Base-by-base conservation (phyloP, 2,888 invertebrate species). In the Troides helena region DNA sequence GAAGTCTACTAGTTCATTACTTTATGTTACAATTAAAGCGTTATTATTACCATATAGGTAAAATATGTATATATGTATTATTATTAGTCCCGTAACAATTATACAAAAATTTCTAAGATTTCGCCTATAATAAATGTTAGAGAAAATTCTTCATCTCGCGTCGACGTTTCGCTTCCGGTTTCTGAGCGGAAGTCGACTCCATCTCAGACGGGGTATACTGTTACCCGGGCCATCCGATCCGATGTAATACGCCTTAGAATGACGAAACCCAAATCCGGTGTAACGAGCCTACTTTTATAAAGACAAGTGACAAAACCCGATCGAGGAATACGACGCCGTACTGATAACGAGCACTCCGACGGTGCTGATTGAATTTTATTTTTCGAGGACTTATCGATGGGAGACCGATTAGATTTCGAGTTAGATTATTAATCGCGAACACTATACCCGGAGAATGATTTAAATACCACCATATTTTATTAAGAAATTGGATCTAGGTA, bases 261-360 rank as follows among this genome's bases (percentile, higher is more conserved):
- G 62, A 60, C 39, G 66, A n/a, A 62, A 70, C 53, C 18, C 25
- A 58, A 70, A 50, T 17, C 66, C 58, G 58, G 30, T 66, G n/a
- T 66, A 70, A 70, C 66, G 66, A 70, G 63, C 62, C 62, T 21
- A 61, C 65, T 46, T 69, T 69, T 66, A 63, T 43, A 63, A 53
- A 58, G 58, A 62, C 36, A 59, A 39, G 57, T 59, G 58, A 69
- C 58, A 62, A 63, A 59, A 62, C 50, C 58, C 7, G 25, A 30
- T 58, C 53, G 10, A n/a, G 39, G 12, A 43, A 64, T 60, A 59
- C 25, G 65, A 66, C 23, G 65, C 65, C 25, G 17, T 62, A 25
- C 46, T 46, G n/a, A 68, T 62, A 43, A 58, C 61, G 53, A 69
- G 36, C 36, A 43, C 56, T 61, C 43, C 21, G 21, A 56, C 23